Conservation (phyloP, 2,888 invertebrate species). For the Endomychus coccineus region DNA sequence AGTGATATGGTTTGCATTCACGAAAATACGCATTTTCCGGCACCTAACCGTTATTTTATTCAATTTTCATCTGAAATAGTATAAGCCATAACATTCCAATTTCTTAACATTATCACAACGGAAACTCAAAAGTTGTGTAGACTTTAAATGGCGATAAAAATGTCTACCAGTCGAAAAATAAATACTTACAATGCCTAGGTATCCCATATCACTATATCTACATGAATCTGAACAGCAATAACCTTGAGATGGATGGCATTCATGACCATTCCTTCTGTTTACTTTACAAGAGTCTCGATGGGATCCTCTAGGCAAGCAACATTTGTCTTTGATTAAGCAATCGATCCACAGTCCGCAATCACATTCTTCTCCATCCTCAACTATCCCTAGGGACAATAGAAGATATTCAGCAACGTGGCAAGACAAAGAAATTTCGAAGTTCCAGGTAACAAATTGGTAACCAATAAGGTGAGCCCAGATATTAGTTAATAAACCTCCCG, state of each 20-base stretch:
- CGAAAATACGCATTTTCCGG: no score
- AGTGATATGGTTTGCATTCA: no score
- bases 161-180: slow-evolving; percentile 7
- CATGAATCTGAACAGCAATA: slow-evolving; percentile 47
- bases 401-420: neutral
- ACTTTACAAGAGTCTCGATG: slow-evolving; percentile 46
- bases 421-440: no score
- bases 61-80: no score
- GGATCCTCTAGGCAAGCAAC: slow-evolving; percentile 48
- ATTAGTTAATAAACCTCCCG: no score
- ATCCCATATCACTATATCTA: slow-evolving; percentile 39
- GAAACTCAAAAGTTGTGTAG: no score
- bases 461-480: no score
- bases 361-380: slow-evolving; percentile 63
- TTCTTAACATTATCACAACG: no score
- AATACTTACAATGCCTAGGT: slow-evolving; percentile 32
- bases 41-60: no score
- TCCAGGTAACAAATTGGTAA: no score
- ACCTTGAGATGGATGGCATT: slow-evolving; percentile 51
- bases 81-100: no score
- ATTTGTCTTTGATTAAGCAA: slow-evolving; percentile 45
- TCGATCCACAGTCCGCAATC: slow-evolving; percentile 57
- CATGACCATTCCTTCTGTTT: slow-evolving; percentile 37
- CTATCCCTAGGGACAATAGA: slow-evolving; percentile 44
- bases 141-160: neutral